A percentile compares a stretch with the other conserved stretches of the same genome.
phyloP scores from a whole-genome alignment of 2,797 vertebrate genomes.

The Artibeus lituratus region DNA sequence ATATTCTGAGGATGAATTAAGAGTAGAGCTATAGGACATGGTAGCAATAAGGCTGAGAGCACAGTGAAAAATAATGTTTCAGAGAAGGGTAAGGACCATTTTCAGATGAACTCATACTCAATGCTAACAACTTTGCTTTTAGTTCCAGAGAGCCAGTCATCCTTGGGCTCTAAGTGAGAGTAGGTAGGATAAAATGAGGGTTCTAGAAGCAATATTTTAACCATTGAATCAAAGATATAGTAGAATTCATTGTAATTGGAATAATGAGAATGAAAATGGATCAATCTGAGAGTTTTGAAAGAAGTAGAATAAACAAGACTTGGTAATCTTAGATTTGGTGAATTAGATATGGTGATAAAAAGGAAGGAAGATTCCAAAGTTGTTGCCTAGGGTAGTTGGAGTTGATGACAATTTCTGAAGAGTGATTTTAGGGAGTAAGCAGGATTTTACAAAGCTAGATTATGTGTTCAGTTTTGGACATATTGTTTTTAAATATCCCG shows the following conservation, averaged over 20 bases:
- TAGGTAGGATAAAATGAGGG: background rate
- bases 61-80: background rate
- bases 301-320: background rate
- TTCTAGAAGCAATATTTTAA: background rate
- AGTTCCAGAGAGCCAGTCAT: background rate
- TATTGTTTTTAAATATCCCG: background rate
- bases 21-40: accelerated
- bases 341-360: background rate
- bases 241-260: background rate
- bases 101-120: background rate
- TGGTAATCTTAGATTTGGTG: background rate
- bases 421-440: background rate
- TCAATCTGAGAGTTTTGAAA: background rate
- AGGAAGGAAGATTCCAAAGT: background rate
- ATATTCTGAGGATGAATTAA: background rate
- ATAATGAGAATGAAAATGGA: background rate
- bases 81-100: background rate
- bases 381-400: background rate
- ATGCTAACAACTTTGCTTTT: background rate
- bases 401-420: background rate
- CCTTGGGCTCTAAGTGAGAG: background rate
- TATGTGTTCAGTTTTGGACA: background rate
- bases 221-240: background rate
- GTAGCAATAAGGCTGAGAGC: background rate
- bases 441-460: background rate